Evolutionary conservation across 2,888 invertebrate species (phyloP).

Genomic region (Epinotia brunnichana): DNA sequence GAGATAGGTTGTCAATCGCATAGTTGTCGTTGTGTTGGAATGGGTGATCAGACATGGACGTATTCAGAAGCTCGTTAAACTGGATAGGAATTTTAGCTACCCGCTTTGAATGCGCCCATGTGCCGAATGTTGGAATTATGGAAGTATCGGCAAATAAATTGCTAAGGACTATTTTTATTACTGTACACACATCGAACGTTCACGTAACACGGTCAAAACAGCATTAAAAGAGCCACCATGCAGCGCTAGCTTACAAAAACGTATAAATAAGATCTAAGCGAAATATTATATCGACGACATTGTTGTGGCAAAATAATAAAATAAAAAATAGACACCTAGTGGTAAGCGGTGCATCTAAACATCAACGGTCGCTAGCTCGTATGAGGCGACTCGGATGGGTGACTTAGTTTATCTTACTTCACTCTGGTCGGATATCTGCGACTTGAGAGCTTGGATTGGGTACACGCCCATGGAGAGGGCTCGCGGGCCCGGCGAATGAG

Average conservation of each 20-base stretch:
- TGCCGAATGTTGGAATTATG: background rate
- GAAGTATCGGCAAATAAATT: slow-evolving; percentile 24
- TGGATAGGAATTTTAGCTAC: too few species aligned
- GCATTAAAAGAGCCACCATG: slow-evolving; percentile 63
- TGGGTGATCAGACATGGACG: background rate
- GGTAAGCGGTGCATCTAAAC: slow-evolving; percentile 83
- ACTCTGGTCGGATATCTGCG: slow-evolving; percentile 92
- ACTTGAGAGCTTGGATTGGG: slow-evolving; percentile 94
- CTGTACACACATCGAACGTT: slow-evolving; percentile 53
- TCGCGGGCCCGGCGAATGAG: slow-evolving; percentile 96
- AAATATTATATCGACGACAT: slow-evolving; percentile 44
- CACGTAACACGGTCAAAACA: slow-evolving; percentile 38
- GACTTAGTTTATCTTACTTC: slow-evolving; percentile 90
- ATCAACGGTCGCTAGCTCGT: slow-evolving; percentile 80
- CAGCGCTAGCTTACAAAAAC: slow-evolving; percentile 68
- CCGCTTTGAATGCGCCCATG: background rate
- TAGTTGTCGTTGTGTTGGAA: background rate
- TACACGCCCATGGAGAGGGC: slow-evolving; percentile 95
- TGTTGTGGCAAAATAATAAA: slow-evolving; percentile 45
- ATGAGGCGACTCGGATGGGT: slow-evolving; percentile 68
- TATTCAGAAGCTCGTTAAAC: background rate
- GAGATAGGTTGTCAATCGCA: background rate
- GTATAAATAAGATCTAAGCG: slow-evolving; percentile 38
- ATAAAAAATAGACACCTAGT: slow-evolving; percentile 76
- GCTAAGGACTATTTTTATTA: slow-evolving; percentile 37